phyloP scores from a whole-genome alignment of 2,888 invertebrate species.

The Xanthia togata region DNA sequence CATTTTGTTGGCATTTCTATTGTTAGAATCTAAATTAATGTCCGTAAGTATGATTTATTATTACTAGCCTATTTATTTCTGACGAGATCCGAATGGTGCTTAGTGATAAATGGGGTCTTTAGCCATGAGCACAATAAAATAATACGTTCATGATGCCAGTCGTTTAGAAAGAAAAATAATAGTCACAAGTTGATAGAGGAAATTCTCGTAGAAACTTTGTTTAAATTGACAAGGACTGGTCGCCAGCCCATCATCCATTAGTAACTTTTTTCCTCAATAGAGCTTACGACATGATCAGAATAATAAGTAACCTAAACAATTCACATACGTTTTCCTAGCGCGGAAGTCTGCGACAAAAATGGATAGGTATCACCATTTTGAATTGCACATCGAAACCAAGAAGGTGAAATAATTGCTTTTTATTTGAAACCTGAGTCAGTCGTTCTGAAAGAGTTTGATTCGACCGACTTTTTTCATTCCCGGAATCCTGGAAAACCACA shows the following conservation, averaged over 20 bases:
- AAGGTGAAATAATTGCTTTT: constrained; percentile 4
- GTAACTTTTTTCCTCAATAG: constrained; percentile 30
- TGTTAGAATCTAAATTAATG: not conserved
- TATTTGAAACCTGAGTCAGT: too few species aligned
- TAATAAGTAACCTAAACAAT: constrained; percentile 8
- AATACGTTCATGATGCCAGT: constrained; percentile 1
- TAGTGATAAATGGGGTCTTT: constrained; percentile 29
- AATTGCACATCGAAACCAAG: not conserved
- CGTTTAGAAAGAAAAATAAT: not conserved
- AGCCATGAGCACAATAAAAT: constrained; percentile 4
- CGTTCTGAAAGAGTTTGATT: too few species aligned
- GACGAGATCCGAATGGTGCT: constrained; percentile 15
- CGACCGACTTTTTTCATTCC: not conserved
- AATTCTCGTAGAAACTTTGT: not conserved
- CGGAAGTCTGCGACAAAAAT: constrained; percentile 20
- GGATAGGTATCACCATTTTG: constrained; percentile 4
- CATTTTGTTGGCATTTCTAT: constrained; percentile 18
- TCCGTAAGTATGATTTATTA: constrained; percentile 34
- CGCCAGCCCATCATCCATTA: not conserved
- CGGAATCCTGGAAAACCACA: not conserved
- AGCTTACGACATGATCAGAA: constrained; percentile 2
- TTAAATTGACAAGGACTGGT: constrained; percentile 9
- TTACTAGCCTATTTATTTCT: constrained; percentile 27
- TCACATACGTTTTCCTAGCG: constrained; percentile 11
- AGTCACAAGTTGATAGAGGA: not conserved